Conservation (phyloP, 2,797 vertebrate genomes). For the Knipowitschia caucasica region DNA sequence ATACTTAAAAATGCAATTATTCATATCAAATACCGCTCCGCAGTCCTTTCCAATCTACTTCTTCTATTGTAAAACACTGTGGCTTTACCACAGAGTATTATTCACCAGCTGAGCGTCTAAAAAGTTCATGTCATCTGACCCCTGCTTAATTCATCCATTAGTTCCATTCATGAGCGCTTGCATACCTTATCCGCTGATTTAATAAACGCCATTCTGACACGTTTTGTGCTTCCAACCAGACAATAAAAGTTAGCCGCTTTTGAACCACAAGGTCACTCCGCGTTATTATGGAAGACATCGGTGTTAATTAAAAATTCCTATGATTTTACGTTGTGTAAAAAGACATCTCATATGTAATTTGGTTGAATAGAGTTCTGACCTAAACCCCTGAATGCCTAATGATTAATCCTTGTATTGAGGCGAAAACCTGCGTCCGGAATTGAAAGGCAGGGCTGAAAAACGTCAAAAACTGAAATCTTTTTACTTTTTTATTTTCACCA, state of each 20-base stretch:
- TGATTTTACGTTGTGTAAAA: not conserved
- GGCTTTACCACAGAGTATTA: slow-evolving; percentile 25
- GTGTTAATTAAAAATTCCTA: slow-evolving; percentile 3
- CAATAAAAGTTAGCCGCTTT: slow-evolving; percentile 2
- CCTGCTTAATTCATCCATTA: slow-evolving; percentile 22
- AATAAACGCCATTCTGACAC: slow-evolving; percentile 2
- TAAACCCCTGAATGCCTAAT: not conserved
- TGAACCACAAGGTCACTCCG: slow-evolving; percentile 1
- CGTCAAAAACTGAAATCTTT: slow-evolving; percentile 5
- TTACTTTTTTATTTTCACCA: slow-evolving; percentile 7
- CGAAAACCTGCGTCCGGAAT: not conserved
- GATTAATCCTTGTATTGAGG: not conserved
- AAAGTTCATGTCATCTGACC: slow-evolving; percentile 30
- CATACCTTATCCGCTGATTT: slow-evolving; percentile 8
- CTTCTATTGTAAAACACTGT: slow-evolving; percentile 41
- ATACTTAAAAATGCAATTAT: too few species aligned
- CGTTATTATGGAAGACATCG: not conserved
- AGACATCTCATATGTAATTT: not conserved
- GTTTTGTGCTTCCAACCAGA: slow-evolving; percentile 9
- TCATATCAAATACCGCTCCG: too few species aligned
- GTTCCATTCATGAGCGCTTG: slow-evolving; percentile 4
- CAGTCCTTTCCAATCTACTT: slow-evolving; percentile 18
- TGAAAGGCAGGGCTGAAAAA: not conserved
- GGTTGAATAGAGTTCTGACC: not conserved
- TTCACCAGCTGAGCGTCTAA: slow-evolving; percentile 26